Conservation (phyloP, 2,888 invertebrate species). For the Spodoptera exigua region DNA sequence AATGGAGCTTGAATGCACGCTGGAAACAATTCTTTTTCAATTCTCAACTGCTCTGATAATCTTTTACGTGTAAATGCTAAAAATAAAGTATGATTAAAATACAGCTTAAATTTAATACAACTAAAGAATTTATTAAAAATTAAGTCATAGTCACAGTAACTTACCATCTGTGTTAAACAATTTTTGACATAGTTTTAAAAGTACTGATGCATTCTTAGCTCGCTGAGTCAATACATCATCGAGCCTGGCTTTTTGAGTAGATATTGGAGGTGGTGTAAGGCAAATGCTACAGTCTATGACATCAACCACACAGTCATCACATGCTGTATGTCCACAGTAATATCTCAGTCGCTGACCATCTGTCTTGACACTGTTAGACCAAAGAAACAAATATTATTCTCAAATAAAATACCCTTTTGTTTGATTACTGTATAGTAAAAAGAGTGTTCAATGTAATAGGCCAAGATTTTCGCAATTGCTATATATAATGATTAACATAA, state of each 20-base stretch:
- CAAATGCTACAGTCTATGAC: conserved; percentile 71
- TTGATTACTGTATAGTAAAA: background rate
- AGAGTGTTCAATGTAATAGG: background rate
- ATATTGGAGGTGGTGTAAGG: conserved; percentile 60
- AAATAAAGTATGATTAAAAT: conserved; percentile 50
- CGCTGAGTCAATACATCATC: conserved; percentile 68
- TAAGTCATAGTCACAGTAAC: conserved; percentile 8
- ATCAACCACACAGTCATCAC: conserved; percentile 70
- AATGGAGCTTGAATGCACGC: conserved; percentile 81
- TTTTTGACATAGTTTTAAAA: conserved; percentile 72
- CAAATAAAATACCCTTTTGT: background rate
- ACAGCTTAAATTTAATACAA: too few relatives aligned
- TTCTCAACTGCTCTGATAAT: conserved; percentile 75
- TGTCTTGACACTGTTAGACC: conserved; percentile 71
- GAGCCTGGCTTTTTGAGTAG: conserved; percentile 39
- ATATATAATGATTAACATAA: too few relatives aligned
- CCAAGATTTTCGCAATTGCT: too few relatives aligned
- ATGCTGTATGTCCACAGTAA: conserved; percentile 77
- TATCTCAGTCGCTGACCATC: conserved; percentile 69
- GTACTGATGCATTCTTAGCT: conserved; percentile 65
- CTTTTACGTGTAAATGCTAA: conserved; percentile 73
- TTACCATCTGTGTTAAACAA: conserved; percentile 77
- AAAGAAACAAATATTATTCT: conserved; percentile 11
- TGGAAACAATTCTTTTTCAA: conserved; percentile 82
- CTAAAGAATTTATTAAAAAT: conserved; percentile 1